These are phyloP conservation scores for Lophura nycthemera DNA, from an alignment of 2,113 vertebrate species.

Conservation along the genomic window DNA sequence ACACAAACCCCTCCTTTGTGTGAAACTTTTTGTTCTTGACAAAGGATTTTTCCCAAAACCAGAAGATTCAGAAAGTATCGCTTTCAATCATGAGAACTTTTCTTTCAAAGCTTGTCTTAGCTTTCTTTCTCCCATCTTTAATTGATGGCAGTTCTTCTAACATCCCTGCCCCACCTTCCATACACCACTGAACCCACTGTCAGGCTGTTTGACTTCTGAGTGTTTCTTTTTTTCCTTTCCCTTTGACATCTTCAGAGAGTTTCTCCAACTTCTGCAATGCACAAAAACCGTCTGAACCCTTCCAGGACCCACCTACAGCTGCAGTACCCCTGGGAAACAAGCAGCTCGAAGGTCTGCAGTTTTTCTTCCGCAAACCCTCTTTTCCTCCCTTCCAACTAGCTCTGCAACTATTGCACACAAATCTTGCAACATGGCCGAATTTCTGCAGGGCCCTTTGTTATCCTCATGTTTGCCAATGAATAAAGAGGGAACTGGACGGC, in stretches of 20 bases:
- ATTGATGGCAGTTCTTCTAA: not conserved
- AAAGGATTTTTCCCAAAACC: not conserved
- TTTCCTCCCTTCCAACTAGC: not conserved
- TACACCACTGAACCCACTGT: not conserved
- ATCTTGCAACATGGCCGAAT: constrained; percentile 25
- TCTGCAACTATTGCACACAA: not conserved
- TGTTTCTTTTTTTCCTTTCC: not conserved
- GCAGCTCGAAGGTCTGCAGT: not conserved
- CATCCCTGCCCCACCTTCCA: not conserved
- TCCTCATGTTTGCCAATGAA: not conserved
- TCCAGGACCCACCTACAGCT: constrained; percentile 2
- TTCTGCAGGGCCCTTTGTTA: constrained; percentile 32
- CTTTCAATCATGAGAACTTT: not conserved
- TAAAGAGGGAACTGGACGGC: constrained; percentile 27
- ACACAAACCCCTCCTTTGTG: not conserved
- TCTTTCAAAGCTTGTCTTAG: not conserved
- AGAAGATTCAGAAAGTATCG: not conserved
- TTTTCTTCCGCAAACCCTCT: not conserved
- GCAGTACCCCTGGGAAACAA: constrained; percentile 5
- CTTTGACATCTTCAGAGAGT: not conserved
- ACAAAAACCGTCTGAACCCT: accelerated
- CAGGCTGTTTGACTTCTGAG: not conserved
- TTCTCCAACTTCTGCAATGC: not conserved
- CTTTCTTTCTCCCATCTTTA: not conserved
- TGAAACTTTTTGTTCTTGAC: not conserved